phyloP scores from a whole-genome alignment of 2,888 invertebrate genomes.

The Meganola albula region DNA sequence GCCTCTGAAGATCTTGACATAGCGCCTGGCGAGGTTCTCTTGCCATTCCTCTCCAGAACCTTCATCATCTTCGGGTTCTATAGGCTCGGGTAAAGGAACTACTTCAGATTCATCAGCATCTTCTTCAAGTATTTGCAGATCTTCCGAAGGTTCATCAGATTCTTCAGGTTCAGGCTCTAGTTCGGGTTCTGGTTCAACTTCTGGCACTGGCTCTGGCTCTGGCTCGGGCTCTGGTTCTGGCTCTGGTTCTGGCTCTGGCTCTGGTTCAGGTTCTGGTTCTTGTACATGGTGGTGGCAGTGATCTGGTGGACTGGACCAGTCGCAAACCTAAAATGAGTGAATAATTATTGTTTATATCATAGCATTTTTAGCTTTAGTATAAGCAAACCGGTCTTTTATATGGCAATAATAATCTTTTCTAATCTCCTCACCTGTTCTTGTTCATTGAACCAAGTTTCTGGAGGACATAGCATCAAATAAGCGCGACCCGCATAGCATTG shows the following conservation, averaged over 20 bases:
- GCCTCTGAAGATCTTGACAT: slow-evolving; percentile 21
- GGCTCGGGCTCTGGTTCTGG: slow-evolving; percentile 32
- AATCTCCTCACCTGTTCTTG: slow-evolving; percentile 59
- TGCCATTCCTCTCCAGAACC: slow-evolving; percentile 37
- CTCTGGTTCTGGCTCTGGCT: slow-evolving; percentile 14
- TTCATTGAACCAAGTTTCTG: slow-evolving; percentile 65
- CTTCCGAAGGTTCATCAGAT: slow-evolving; percentile 38
- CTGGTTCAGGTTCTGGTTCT: slow-evolving; percentile 49
- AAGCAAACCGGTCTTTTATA: no score
- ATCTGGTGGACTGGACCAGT: slow-evolving; percentile 46
- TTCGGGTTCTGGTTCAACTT: slow-evolving; percentile 45
- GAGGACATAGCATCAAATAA: slow-evolving; percentile 64
- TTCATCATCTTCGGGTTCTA: slow-evolving; percentile 29
- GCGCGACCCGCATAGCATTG: slow-evolving; percentile 64
- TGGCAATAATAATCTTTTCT: no score
- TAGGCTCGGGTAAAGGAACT: slow-evolving; percentile 35
- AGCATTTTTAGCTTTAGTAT: no score
- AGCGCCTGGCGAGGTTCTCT: slow-evolving; percentile 29
- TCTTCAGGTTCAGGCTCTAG: slow-evolving; percentile 48
- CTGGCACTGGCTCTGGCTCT: slow-evolving; percentile 37
- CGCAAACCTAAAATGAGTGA: slow-evolving; percentile 48
- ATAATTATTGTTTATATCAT: neutral
- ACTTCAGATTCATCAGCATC: slow-evolving; percentile 24
- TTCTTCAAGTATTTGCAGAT: no score
- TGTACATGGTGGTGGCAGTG: slow-evolving; percentile 40